Percentiles rank a stretch among this genome's conserved stretches.
Evolutionary conservation across 2,797 vertebrate species (phyloP).

Genomic region (Prionace glauca): DNA sequence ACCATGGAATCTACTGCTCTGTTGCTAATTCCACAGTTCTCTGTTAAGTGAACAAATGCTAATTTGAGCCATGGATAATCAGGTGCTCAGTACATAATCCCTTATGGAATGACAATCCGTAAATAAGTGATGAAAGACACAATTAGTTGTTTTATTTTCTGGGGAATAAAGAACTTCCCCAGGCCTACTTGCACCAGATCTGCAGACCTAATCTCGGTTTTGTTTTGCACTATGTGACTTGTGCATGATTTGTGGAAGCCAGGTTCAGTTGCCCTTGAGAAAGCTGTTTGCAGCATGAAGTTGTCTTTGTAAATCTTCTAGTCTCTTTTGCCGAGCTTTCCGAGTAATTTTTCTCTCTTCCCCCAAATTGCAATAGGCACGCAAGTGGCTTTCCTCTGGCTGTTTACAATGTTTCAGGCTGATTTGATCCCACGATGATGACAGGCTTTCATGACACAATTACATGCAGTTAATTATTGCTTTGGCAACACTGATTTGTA

Average conservation of each 20-base stretch:
- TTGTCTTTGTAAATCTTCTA: not conserved
- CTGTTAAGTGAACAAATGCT: not conserved
- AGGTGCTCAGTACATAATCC: not conserved
- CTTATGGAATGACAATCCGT: not conserved
- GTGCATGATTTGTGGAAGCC: not conserved
- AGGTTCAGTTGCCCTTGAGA: not conserved
- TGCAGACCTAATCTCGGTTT: not conserved
- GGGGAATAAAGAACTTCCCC: not conserved
- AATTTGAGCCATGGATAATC: slow-evolving; percentile 10
- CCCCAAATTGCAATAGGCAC: not conserved
- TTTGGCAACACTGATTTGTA: not conserved
- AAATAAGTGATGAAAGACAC: not conserved
- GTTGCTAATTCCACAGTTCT: not conserved
- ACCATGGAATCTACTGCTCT: not conserved
- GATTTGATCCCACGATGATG: not conserved
- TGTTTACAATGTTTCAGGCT: not conserved
- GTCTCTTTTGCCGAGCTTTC: not conserved
- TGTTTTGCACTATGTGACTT: not conserved
- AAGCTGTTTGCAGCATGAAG: not conserved
- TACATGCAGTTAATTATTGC: not conserved
- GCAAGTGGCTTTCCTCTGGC: not conserved
- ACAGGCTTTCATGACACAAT: not conserved
- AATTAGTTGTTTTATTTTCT: not conserved
- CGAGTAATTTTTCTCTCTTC: too few species aligned
- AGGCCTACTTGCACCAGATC: not conserved